Base-by-base conservation (phyloP, 2,888 invertebrate genomes). In the Emmelina monodactyla region DNA sequence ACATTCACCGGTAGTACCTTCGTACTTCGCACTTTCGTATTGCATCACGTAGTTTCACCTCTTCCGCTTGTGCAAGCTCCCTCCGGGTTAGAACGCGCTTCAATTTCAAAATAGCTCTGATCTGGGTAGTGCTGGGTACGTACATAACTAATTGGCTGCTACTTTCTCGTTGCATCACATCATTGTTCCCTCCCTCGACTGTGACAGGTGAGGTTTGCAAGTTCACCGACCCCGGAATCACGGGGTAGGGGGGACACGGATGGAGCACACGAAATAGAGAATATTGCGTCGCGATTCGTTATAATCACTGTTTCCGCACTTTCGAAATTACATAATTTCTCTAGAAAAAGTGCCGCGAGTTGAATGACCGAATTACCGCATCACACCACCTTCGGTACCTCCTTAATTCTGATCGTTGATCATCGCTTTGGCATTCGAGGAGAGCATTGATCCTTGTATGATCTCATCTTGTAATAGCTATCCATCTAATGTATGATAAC, bases 11-110 rank as follows among this genome's bases (percentile, higher is more conserved):
- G 70, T 7, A 25, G 6, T 4, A 3, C 4, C 6, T n/a, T n/a
- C n/a, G n/a, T n/a, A n/a, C 76, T 78, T 76, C 76, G 78, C 70
- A 75, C 78, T 79, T 78, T 79, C 79, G 75, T 65, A 66, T 79
- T 76, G 70, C 76, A 72, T 76, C 75, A 78, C 67, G 44, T 50
- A 55, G 51, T 58, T 67, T 59, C 63, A 69, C 70, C 72, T 71
- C 75, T 75, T 76, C 73, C 75, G 72, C 53, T 78, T 75, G 75
- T 72, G 73, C 71, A 76, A 76, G 59, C 52, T 45, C 48, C 53
- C 56, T 56, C 47, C 45, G 54, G 62, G 67, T 64, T 55, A 53
- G 52, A 65, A 62, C 58, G 55, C 52, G 49, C 52, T 51, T 49
- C 50, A 55, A 56, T 66, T 65, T 55, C 60, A 51, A 63, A 66